Base-by-base conservation (phyloP, 2,113 vertebrate species). In the Hemiscyllium ocellatum region DNA sequence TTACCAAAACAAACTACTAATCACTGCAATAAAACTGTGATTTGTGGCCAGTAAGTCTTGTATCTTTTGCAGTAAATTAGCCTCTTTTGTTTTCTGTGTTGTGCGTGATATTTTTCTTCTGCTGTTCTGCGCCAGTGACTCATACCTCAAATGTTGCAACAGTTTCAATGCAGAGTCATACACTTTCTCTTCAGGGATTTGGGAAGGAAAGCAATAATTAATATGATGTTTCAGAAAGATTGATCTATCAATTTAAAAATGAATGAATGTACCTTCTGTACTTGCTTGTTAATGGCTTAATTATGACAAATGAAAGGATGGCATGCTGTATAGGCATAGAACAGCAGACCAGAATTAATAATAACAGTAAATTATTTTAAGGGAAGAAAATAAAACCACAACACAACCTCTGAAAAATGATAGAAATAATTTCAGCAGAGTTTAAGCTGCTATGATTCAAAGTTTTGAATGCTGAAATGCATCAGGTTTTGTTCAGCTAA, bases 151-250 rank as follows among this genome's bases (percentile, higher is more conserved):
- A 93, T 6, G 61, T 93, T 20, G 17, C 15, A 19, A 37, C n/a
- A 68, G 66, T 65, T n/a, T 93, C 33, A 93, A 66, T 66, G 89
- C 89, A 37, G 87, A 61, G 61, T 93, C 61, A 93, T 68, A 2
- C 89, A 66, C 89, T 93, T 93, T 61, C 89, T 93, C 89, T 61
- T 93, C 61, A 37, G 61, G 56, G 89, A 68, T 20, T 37, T 93
- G 66, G 65, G 87, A 90, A 61, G n/a, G 61, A 93, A 93, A 93
- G 56, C 65, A 93, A 93, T 93, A 68, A 93, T 37, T 93, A 93
- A 68, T 33, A 37, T 37, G 89, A 93, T 93, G 66, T 93, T 93
- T 93, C 89, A 93, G 89, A 65, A 66, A n/a, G 89, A 66, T 19
- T 93, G 89, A 93, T 66, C n/a, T 19, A 66, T 66, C 61, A 42